These are phyloP conservation scores for Megalops cyprinoides DNA, from an alignment of 2,797 vertebrate genomes.

Conservation along the genomic window DNA sequence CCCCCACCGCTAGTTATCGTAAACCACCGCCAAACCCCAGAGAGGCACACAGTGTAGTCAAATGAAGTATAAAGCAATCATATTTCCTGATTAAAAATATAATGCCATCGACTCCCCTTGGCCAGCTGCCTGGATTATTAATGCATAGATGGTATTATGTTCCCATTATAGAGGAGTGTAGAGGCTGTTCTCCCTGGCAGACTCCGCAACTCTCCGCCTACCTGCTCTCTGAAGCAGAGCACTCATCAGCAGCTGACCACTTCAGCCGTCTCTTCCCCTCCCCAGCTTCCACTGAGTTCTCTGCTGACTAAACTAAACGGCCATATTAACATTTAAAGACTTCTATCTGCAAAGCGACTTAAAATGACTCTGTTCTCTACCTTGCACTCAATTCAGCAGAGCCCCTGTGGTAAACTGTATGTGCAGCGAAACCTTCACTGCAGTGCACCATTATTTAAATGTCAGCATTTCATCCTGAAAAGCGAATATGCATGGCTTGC, in stretches of 20 bases:
- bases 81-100: conserved; percentile 85
- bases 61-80: conserved; percentile 81
- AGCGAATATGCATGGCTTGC: not conserved
- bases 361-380: not conserved
- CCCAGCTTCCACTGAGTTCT: not conserved
- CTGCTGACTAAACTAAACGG: conserved; percentile 37
- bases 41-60: conserved; percentile 66
- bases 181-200: conserved; percentile 53
- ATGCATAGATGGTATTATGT: conserved; percentile 76
- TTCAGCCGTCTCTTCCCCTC: not conserved
- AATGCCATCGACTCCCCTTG: conserved; percentile 76
- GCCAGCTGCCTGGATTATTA: conserved; percentile 74
- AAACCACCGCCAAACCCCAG: conserved; percentile 59
- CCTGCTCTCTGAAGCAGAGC: conserved; percentile 15
- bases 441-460: conserved; percentile 30
- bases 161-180: conserved; percentile 67
- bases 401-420: not conserved
- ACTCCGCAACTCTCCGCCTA: conserved; percentile 29
- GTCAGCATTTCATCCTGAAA: conserved; percentile 26
- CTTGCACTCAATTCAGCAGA: not conserved
- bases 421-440: conserved; percentile 6
- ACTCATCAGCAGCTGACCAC: conserved; percentile 46
- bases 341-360: conserved; percentile 35
- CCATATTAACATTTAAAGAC: conserved; percentile 36
- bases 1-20: conserved; percentile 28